Conservation (phyloP, 2,797 vertebrate species). For the Clamator glandarius region DNA sequence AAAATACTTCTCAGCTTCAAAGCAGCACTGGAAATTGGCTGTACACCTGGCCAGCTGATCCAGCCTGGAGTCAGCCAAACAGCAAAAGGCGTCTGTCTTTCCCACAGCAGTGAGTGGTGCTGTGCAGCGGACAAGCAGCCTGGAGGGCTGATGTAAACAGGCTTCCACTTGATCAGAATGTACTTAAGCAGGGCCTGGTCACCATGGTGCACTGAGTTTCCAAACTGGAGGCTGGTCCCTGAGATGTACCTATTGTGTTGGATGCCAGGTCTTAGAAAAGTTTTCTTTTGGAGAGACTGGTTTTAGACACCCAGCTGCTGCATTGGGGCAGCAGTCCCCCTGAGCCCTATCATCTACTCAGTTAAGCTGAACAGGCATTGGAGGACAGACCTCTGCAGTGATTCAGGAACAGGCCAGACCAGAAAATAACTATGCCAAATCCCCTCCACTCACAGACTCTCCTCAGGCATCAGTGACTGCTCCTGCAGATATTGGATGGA, state of each 20-base stretch:
- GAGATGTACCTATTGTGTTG: background rate
- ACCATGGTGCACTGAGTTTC: background rate
- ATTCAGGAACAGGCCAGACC: background rate
- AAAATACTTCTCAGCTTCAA: conserved; percentile 69
- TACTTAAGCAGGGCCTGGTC: background rate
- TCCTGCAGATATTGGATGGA: background rate
- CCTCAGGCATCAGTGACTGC: accelerated
- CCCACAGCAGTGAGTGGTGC: background rate
- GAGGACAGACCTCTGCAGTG: background rate
- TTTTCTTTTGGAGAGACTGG: background rate
- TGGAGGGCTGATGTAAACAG: conserved; percentile 9
- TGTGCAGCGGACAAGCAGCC: background rate
- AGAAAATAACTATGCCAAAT: background rate
- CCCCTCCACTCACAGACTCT: background rate
- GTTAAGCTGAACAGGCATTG: background rate
- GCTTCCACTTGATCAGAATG: background rate
- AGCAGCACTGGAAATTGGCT: conserved; percentile 68
- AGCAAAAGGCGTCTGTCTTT: conserved; percentile 54
- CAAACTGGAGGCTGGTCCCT: background rate
- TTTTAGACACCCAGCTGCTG: background rate
- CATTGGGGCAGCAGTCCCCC: background rate
- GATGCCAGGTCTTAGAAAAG: background rate
- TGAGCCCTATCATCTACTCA: background rate
- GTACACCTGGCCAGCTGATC: conserved; percentile 67
- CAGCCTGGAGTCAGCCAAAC: conserved; percentile 52